Evolutionary conservation across 37 sponge, comb jelly and placozoan species (phyloP).

Genomic region (Diacarnus erythraeanus): DNA sequence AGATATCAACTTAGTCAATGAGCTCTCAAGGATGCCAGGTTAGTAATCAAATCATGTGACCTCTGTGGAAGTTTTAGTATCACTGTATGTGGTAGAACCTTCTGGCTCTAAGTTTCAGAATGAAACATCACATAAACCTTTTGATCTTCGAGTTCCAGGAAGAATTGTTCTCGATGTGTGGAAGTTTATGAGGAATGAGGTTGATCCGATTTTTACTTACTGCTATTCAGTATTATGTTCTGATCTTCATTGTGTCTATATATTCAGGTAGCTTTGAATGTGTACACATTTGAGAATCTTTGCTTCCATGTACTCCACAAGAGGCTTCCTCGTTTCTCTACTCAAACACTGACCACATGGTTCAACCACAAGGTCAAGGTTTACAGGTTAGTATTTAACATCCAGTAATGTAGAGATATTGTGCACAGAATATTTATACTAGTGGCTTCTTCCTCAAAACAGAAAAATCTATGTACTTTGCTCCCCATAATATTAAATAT

Average conservation of each 20-base stretch:
- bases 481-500: too few relatives aligned
- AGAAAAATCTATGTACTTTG: too few relatives aligned
- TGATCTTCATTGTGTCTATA: neutral
- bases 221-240: too few relatives aligned
- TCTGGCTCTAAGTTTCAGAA: neutral
- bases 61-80: too few relatives aligned
- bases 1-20: slow-evolving; percentile 58
- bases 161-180: slow-evolving; percentile 88
- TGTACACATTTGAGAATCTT: slow-evolving; percentile 89
- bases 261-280: slow-evolving; percentile 68
- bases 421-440: neutral
- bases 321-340: slow-evolving; percentile 72
- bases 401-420: neutral
- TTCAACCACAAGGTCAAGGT: slow-evolving; percentile 37
- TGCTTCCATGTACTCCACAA: slow-evolving; percentile 88
- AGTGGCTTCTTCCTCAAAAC: neutral
- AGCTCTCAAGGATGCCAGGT: slow-evolving; percentile 77
- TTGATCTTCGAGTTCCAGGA: slow-evolving; percentile 41
- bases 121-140: neutral
- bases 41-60: neutral
- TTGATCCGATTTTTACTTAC: too few relatives aligned
- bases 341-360: slow-evolving; percentile 72
- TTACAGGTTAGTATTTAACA: slow-evolving; percentile 20
- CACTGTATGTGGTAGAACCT: neutral
- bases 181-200: slow-evolving; percentile 83